Conservation (phyloP, 2,797 vertebrate genomes). For the Pseudochaenichthys georgianus region DNA sequence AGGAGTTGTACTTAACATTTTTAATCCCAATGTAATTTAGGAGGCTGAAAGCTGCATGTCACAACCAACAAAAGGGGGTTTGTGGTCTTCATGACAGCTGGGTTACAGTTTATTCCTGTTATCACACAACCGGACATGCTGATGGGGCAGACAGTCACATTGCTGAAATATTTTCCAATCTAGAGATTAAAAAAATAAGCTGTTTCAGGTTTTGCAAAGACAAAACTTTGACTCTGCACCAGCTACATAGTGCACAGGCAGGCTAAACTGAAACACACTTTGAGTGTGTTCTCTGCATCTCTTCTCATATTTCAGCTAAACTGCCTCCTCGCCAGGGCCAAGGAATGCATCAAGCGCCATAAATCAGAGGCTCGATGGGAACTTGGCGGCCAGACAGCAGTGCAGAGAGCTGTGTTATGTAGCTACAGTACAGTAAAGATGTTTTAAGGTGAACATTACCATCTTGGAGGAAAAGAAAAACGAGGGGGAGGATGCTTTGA, state of each 20-base stretch:
- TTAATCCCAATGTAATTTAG: constrained; percentile 75
- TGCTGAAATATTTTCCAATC: constrained; percentile 64
- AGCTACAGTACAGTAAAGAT: constrained; percentile 87
- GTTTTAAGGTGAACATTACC: constrained; percentile 94
- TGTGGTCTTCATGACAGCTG: constrained; percentile 69
- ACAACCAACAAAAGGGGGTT: constrained; percentile 69
- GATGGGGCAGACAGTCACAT: constrained; percentile 61
- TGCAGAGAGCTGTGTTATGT: constrained; percentile 83
- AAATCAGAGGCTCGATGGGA: constrained; percentile 96
- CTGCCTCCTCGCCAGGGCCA: constrained; percentile 89
- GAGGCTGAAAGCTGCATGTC: constrained; percentile 61
- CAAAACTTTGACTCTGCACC: constrained; percentile 33
- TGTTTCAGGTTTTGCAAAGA: constrained; percentile 35
- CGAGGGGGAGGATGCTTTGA: constrained; percentile 72
- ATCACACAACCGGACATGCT: constrained; percentile 52
- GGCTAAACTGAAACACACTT: constrained; percentile 89
- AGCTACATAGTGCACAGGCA: constrained; percentile 62
- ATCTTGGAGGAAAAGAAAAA: constrained; percentile 82
- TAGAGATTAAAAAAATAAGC: constrained; percentile 41
- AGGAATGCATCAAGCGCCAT: constrained; percentile 95
- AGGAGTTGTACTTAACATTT: constrained; percentile 59
- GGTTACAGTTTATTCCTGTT: constrained; percentile 58
- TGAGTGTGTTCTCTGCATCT: constrained; percentile 87
- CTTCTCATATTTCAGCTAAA: constrained; percentile 94
- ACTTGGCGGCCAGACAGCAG: constrained; percentile 91